These are phyloP conservation scores for Amphimallon solstitiale DNA, from an alignment of 2,888 invertebrate genomes.

Conservation along the genomic window DNA sequence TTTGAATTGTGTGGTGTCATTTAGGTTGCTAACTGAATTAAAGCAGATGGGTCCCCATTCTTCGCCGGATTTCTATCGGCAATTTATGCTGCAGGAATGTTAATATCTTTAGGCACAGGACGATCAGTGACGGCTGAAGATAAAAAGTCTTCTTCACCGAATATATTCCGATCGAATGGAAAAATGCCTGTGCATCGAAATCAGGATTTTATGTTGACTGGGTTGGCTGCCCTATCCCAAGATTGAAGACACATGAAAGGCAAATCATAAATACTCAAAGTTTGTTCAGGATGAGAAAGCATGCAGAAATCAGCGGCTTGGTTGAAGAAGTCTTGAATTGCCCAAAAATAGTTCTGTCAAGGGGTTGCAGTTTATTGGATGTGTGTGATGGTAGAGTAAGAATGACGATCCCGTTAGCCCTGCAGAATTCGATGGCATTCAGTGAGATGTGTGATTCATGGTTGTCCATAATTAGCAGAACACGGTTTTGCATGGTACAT, in stretches of 20 bases:
- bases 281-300: constrained; percentile 44
- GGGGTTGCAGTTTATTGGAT: constrained; percentile 51
- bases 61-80: too few relatives aligned
- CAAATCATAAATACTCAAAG: constrained; percentile 47
- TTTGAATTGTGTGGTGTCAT: too few relatives aligned
- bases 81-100: too few relatives aligned
- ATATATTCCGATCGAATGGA: too few relatives aligned
- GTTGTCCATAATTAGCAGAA: constrained; percentile 53
- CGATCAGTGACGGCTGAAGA: constrained; percentile 12
- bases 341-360: constrained; percentile 46
- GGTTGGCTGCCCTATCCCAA: constrained; percentile 34
- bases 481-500: constrained; percentile 47
- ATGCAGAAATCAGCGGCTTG: neutral
- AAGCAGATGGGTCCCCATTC: too few relatives aligned
- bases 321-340: constrained; percentile 48
- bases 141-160: constrained; percentile 34
- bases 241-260: constrained; percentile 36
- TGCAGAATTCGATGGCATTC: constrained; percentile 51
- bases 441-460: constrained; percentile 51
- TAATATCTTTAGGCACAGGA: neutral
- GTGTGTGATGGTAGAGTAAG: constrained; percentile 48
- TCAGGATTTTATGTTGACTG: constrained; percentile 38
- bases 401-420: constrained; percentile 55
- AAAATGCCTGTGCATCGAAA: too few relatives aligned
- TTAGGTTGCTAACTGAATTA: too few relatives aligned